Evolutionary conservation across 2,113 vertebrate species (phyloP), one percentile per base, ranked within the genome.

Genomic region (Etheostoma spectabile): DNA sequence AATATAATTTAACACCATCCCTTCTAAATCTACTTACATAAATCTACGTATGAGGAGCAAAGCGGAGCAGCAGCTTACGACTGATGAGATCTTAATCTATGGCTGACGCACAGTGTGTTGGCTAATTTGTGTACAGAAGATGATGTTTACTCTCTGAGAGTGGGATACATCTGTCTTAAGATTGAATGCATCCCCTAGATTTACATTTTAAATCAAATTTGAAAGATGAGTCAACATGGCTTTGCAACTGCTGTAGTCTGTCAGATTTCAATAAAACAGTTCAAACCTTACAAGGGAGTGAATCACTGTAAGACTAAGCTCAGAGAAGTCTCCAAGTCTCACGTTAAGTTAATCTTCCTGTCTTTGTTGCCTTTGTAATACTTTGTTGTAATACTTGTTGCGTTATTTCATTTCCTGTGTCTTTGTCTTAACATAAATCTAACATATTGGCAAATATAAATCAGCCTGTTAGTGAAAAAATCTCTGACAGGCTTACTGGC

Each of bases 51-150:
- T 51, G 42, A 38, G 52, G 45, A 49, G 52, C 60, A 24, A 33
- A 79, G n/a, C 42, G 30, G 16, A 65, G 30, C 6, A 19, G 12
- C 53, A 59, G 45, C 48, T 70, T 53, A 27, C 59, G n/a, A 51
- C 73, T 49, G 59, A 64, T 48, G 6, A 60, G 66, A 70, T 71
- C 65, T 82, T 49, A 56, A 38, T 82, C 42, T 3, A 21, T 63
- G 27, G 8, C 56, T 73, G 61, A 57, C 27, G 16, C 38, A 46
- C 27, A 27, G 27, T 27, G 27, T 0, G 15, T 18, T 59, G 1
- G 4, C 45, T 52, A 67, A 61, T 53, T 74, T 19, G 18, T 18
- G 33, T 13, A 59, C 8, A 52, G 48, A 53, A 68, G 74, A 80
- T 61, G 1, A 61, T 8, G 53, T 60, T 53, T 0, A 0, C 22